Base-by-base conservation (phyloP, 2,888 invertebrate species). In the Nipponacmea schrenckii region DNA sequence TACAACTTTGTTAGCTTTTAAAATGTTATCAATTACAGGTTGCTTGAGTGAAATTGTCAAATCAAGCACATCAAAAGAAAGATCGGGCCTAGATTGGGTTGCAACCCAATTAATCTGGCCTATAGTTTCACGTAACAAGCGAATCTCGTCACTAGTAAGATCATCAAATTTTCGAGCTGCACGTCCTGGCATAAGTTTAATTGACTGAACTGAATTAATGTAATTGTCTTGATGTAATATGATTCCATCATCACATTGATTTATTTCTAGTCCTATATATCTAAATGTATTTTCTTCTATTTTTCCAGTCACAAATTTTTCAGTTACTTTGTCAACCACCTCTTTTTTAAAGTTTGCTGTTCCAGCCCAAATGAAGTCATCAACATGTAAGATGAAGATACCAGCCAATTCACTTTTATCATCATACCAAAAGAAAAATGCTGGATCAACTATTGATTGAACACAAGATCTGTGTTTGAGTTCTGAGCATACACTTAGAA, bases 341-440 rank as follows among this genome's bases (percentile, higher is more conserved):
- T 63, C 67, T 20, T 70, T 15, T 46, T 74, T 66, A 66, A 77
- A 77, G 5, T 63, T 26, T 26, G 20, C 48, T 50, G 56, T 62
- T 24, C 77, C 76, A 48, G 68, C 72, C 74, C 74, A 74, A 0
- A 77, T 63, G 66, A 75, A 76, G 50, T 79, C 74, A 68, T 78
- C 76, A 8, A 78, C 73, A 74, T 78, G 78, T 64, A 70, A 62
- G 14, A 72, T 31, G 39, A 77, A 68, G 8, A 77, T 64, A 31
- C 76, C 77, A 64, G 70, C 50, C 20, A 75, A 39, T 15, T 46
- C 44, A 8, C 46, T 31, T 31, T 31, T 31, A 12, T 67, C 27
- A 12, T 72, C 31, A 56, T 72, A 67, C 74, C 72, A 72, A 45
- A 66, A 74, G 65, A 79, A 79, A 44, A 77, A 45, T 20, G 77